phyloP scores from a whole-genome alignment of 2,888 invertebrate genomes.

The Leptinotarsa haldemani region DNA sequence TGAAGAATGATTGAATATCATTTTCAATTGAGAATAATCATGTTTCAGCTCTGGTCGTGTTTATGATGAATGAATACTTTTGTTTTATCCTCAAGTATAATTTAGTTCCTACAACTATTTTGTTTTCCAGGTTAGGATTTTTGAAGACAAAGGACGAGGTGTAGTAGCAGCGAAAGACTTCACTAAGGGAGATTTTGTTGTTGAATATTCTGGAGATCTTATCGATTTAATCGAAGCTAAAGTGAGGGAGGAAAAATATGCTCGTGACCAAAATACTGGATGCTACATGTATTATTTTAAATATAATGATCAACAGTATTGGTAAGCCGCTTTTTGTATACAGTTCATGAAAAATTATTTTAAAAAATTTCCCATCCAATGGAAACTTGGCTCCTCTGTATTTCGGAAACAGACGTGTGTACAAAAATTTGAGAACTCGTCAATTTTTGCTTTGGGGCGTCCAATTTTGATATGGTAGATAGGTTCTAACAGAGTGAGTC shows the following conservation, averaged over 20 bases:
- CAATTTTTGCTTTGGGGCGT: too few species aligned
- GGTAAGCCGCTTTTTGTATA: slow-evolving; percentile 68
- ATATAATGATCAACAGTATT: slow-evolving; percentile 90
- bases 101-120: neutral
- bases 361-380: too few species aligned
- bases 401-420: too few species aligned
- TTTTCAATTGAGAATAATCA: too few species aligned
- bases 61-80: too few species aligned
- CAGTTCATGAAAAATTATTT: slow-evolving; percentile 56
- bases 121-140: slow-evolving; percentile 73
- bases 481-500: too few species aligned
- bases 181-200: slow-evolving; percentile 91
- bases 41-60: too few species aligned
- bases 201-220: slow-evolving; percentile 96
- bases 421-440: too few species aligned
- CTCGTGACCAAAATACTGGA: slow-evolving; percentile 86
- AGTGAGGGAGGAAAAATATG: slow-evolving; percentile 84
- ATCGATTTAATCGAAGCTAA: slow-evolving; percentile 87
- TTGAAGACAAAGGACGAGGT: slow-evolving; percentile 92
- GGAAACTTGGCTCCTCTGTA: too few species aligned
- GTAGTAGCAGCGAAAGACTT: slow-evolving; percentile 86
- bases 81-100: too few species aligned
- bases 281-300: slow-evolving; percentile 99
- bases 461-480: too few species aligned
- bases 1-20: too few species aligned